phyloP scores from a whole-genome alignment of 2,888 invertebrate species.

The Parnassius glacialis region DNA sequence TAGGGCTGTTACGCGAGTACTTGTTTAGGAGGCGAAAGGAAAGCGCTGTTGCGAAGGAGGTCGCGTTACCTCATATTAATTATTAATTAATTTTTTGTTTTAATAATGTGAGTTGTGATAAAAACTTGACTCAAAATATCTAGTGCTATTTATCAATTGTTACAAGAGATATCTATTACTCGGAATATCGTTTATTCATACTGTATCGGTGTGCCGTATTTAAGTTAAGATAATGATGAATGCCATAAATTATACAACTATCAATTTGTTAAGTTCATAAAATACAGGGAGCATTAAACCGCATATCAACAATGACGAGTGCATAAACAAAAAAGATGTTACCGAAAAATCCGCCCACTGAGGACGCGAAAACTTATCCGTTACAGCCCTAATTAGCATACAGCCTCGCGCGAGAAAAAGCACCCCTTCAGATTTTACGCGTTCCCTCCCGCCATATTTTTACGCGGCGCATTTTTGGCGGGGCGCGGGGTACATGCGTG shows the following conservation, averaged over 20 bases:
- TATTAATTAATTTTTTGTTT: neutral
- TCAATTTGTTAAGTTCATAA: no score
- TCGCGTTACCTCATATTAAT: constrained; percentile 1
- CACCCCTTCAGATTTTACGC: constrained; percentile 77
- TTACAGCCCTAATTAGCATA: constrained; percentile 34
- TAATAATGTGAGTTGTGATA: neutral
- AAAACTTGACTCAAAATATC: no score
- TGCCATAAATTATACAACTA: no score
- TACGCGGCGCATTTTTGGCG: constrained; percentile 65
- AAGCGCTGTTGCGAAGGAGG: constrained; percentile 14
- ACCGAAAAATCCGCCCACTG: constrained; percentile 11
- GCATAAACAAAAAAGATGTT: constrained; percentile 2
- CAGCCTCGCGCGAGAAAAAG: constrained; percentile 69
- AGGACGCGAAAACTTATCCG: constrained; percentile 23
- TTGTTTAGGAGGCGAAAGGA: constrained; percentile 26
- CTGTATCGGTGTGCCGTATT: no score
- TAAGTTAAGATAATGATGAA: no score
- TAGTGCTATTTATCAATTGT: no score
- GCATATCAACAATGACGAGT: constrained; percentile 1
- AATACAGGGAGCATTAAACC: no score
- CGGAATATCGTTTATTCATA: no score
- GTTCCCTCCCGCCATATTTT: constrained; percentile 70
- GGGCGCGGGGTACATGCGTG: constrained; percentile 47
- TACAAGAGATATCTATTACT: no score
- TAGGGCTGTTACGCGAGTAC: constrained; percentile 33